Evolutionary conservation across 2,888 invertebrate species (phyloP), one percentile per base, ranked within the genome.

Genomic region (Thymelicus lineola): DNA sequence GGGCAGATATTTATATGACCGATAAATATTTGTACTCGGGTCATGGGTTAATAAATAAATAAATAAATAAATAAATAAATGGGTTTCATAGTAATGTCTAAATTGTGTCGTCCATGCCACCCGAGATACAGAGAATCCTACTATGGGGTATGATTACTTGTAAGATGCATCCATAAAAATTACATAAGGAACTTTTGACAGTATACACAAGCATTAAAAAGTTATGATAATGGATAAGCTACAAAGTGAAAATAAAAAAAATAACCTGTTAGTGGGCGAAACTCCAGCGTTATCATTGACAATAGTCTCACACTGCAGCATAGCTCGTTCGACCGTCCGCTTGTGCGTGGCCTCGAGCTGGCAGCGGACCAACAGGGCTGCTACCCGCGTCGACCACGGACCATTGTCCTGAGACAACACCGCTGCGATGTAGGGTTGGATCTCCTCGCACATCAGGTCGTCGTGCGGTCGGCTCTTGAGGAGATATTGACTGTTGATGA

Each of bases 281-380:
- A 87, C 85, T 0, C 75, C 80, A 6, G 83, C 82, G 74, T 88
- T 90, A 60, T 91, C 94, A 74, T 96, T 95, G 6, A 97, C 95
- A 46, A 97, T 93, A 79, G 96, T 96, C 89, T 98, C 97, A 74
- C 97, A 95, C 88, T 99, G 99, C 82, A 95, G 94, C 95, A 99
- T 95, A 28, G 98, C 96, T 50, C 99, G 94, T 83, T 99, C 98
- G 14, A 98, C 96, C 0, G 97, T 97, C 68, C 99, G 95, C 69
- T 96, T 96, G 79, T 97, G 96, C 61, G 94, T 94, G 0, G 96
- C 95, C 86, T 99, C 98, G 65, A 98, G 86, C 71, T 95, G 94
- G 76, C 97, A 97, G 66, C 99, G 95, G 14, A 96, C 90, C 1
- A 97, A 90, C 20, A 99, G 88, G 0, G 97, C 95, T 0, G 96